A percentile compares a stretch with the other conserved stretches of the same genome.
Evolutionary conservation across 2,113 vertebrate species (phyloP).

Genomic region (Baryphthengus martii): DNA sequence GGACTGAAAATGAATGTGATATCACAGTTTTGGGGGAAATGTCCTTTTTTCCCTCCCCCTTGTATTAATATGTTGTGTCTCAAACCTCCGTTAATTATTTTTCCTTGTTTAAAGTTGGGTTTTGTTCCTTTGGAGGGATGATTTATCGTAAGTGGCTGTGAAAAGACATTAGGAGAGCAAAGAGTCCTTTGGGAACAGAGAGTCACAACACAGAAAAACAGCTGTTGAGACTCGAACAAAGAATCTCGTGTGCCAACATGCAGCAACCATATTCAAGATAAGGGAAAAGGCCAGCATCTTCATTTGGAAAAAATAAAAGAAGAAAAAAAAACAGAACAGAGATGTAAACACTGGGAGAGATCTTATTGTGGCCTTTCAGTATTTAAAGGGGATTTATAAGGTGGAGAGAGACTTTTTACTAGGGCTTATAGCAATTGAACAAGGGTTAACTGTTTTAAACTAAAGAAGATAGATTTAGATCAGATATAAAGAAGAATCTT

Average conservation of each 20-base stretch:
- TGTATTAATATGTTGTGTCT: not conserved
- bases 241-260: not conserved
- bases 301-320: not conserved
- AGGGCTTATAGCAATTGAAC: not conserved
- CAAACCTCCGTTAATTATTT: not conserved
- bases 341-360: not conserved
- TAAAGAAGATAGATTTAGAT: not conserved
- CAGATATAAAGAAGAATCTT: not conserved
- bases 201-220: not conserved
- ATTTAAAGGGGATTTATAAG: not conserved
- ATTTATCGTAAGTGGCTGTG: slow-evolving; percentile 18
- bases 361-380: not conserved
- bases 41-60: not conserved
- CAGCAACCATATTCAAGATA: not conserved
- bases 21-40: not conserved
- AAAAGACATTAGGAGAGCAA: slow-evolving; percentile 11
- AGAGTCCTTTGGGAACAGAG: slow-evolving; percentile 8
- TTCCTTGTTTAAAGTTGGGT: not conserved
- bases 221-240: not conserved
- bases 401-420: not conserved
- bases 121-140: not conserved
- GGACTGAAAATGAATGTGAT: not conserved
- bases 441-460: not conserved
- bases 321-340: not conserved
- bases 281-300: not conserved